These are phyloP conservation scores for Nomada ruficornis DNA, from an alignment of 2,888 invertebrate species.

Conservation along the genomic window DNA sequence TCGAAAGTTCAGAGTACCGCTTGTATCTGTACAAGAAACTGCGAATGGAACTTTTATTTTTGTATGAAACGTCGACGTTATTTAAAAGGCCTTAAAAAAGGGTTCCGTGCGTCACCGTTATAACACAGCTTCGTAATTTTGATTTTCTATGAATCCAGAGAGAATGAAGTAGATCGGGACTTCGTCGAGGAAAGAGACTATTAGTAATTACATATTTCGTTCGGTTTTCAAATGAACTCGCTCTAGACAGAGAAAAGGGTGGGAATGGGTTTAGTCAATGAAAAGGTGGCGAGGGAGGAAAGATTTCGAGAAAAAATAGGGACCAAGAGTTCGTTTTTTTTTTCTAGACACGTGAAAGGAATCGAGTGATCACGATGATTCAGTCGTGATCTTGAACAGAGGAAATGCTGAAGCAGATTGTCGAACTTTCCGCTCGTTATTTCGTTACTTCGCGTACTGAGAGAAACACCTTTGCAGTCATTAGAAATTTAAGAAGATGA, in stretches of 20 bases:
- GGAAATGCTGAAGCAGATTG: conserved; percentile 20
- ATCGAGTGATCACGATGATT: conserved; percentile 19
- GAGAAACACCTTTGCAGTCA: conserved; percentile 55
- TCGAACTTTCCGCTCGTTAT: conserved; percentile 46
- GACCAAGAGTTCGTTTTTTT: conserved; percentile 80
- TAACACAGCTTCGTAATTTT: neutral
- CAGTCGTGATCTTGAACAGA: conserved; percentile 26
- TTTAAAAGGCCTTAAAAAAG: neutral
- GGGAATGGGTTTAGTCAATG: neutral
- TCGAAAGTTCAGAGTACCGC: conserved; percentile 1
- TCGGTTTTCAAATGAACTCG: conserved; percentile 22
- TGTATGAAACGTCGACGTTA: neutral
- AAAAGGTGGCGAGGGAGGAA: neutral
- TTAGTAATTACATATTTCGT: conserved; percentile 12
- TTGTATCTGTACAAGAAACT: too few relatives aligned
- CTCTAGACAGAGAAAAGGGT: conserved; percentile 11
- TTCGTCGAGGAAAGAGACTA: conserved; percentile 4
- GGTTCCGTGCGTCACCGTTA: conserved; percentile 33
- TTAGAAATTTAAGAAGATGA: conserved; percentile 37
- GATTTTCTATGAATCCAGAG: neutral
- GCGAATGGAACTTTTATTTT: neutral
- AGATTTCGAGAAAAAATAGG: conserved; percentile 72
- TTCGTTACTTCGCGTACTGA: conserved; percentile 56
- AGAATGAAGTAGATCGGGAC: neutral
- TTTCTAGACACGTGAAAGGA: conserved; percentile 54